These are phyloP conservation scores for Cathartes aura DNA, from an alignment of 2,113 vertebrate genomes.

Conservation along the genomic window DNA sequence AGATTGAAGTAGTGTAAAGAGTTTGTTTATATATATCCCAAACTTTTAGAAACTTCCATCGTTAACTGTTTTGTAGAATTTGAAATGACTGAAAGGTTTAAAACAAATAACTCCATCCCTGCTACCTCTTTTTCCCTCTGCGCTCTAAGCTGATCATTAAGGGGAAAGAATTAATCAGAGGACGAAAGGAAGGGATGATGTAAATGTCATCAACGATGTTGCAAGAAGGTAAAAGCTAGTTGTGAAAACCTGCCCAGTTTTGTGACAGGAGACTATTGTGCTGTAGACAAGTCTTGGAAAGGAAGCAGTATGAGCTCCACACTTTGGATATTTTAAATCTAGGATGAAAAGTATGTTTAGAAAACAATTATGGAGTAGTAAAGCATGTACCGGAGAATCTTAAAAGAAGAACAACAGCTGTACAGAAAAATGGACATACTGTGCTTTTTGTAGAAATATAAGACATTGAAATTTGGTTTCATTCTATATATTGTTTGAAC, in stretches of 20 bases:
- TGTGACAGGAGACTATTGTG: neutral
- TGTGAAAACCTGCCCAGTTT: neutral
- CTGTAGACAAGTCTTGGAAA: neutral
- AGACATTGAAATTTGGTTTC: neutral
- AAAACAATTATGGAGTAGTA: neutral
- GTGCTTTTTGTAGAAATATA: neutral
- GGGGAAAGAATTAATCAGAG: neutral
- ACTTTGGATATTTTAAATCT: neutral
- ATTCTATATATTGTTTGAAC: neutral
- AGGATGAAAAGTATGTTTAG: neutral
- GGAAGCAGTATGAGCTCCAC: neutral
- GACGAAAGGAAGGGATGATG: neutral
- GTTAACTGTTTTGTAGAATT: neutral
- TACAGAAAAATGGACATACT: neutral
- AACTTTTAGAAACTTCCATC: neutral
- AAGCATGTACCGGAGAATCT: neutral
- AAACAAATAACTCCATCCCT: neutral
- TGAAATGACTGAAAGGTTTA: neutral
- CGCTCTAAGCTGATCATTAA: neutral
- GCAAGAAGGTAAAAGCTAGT: neutral
- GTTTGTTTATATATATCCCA: neutral
- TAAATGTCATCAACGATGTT: accelerated
- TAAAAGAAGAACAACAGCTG: neutral
- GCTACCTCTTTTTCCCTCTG: neutral
- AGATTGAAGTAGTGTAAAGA: neutral